phyloP scores from a whole-genome alignment of 2,888 invertebrate species.

The Athalia circularis region DNA sequence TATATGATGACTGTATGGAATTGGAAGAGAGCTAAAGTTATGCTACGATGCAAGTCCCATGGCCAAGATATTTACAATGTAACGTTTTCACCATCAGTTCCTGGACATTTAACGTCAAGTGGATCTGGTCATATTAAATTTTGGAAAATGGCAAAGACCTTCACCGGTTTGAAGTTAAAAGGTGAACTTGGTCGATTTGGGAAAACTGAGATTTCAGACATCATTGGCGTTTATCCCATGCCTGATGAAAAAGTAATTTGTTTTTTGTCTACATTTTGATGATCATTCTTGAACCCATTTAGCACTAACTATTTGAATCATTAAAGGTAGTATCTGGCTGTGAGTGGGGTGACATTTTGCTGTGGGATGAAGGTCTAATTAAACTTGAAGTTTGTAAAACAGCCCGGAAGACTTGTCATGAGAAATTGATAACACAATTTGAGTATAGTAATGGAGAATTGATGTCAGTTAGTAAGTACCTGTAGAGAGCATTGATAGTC shows the following conservation, averaged over 20 bases:
- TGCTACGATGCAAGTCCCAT: conserved; percentile 88
- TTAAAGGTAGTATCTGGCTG: conserved; percentile 87
- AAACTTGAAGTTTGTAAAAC: conserved; percentile 88
- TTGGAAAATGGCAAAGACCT: conserved; percentile 95
- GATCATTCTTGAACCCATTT: background rate
- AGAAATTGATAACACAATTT: conserved; percentile 82
- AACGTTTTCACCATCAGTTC: conserved; percentile 88
- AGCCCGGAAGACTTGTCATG: conserved; percentile 84
- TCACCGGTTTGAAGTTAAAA: conserved; percentile 92
- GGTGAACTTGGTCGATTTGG: conserved; percentile 94
- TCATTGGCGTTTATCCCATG: conserved; percentile 88
- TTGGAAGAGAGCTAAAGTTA: conserved; percentile 86
- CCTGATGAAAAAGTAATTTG: conserved; percentile 87
- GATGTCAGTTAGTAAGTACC: conserved; percentile 75
- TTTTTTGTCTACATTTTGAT: conserved; percentile 1
- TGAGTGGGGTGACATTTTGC: conserved; percentile 93
- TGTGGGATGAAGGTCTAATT: conserved; percentile 94
- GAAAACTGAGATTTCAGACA: conserved; percentile 93
- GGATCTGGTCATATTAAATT: conserved; percentile 89
- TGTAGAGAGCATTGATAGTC: conserved; percentile 45
- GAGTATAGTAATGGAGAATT: conserved; percentile 76
- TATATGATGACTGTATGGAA: conserved; percentile 92
- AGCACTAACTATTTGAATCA: conserved; percentile 21
- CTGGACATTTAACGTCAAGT: conserved; percentile 86
- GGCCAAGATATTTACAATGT: conserved; percentile 87